Evolutionary conservation across 2,888 invertebrate genomes (phyloP).

Genomic region (Atrina japonica): DNA sequence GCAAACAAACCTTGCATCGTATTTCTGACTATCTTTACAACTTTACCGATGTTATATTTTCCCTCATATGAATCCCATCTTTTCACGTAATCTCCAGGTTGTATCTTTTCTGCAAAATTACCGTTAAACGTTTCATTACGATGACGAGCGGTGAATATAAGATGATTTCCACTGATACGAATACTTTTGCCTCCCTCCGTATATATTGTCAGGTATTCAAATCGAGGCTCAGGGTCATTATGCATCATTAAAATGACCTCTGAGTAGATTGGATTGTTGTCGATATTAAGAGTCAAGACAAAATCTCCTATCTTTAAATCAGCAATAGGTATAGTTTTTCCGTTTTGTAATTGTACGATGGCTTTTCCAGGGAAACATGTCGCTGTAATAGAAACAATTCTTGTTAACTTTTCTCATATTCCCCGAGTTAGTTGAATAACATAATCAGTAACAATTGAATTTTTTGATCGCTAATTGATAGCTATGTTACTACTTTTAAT

Average conservation of each 20-base stretch:
- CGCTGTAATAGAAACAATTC: no score
- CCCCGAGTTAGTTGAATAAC: no score
- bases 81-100: background rate
- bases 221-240: background rate
- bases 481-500: no score
- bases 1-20: background rate
- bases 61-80: background rate
- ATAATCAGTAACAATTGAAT: no score
- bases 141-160: background rate
- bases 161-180: constrained; percentile 2
- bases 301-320: no score
- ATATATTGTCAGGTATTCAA: background rate
- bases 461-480: no score
- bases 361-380: no score
- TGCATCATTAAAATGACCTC: constrained; percentile 14
- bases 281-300: no score
- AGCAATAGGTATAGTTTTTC: no score
- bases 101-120: background rate
- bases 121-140: background rate
- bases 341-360: no score
- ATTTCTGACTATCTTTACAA: background rate
- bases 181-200: background rate
- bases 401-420: no score
- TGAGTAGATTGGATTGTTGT: no score
- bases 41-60: background rate